Base-by-base conservation (phyloP, 2,113 vertebrate species). In the Pithys albifrons region DNA sequence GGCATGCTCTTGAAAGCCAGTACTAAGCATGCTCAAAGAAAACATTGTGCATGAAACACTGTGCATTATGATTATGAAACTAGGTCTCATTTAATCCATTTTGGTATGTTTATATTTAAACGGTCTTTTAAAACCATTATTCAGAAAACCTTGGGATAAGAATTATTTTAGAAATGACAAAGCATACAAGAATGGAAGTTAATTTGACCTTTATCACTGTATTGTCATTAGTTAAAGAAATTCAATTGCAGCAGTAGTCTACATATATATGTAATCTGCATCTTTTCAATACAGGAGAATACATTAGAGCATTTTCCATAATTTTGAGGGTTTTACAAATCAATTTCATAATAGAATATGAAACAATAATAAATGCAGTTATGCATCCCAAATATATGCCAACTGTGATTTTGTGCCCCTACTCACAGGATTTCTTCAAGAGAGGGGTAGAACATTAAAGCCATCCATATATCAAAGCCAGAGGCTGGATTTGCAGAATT, bases 11-110 rank as follows among this genome's bases (percentile, higher is more conserved):
- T 91, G 55, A 96, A 95, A 90, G 71, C 87, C 1, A 2, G n/a
- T 79, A 41, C 76, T 89, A 95, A 95, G 75, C 73, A 89, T 12
- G n/a, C n/a, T 73, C 52, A 78, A 52, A 82, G 72, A 89, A 81
- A 91, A 80, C 35, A 88, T n/a, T 91, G 88, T 77, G 70, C 81
- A 64, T 48, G 87, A 85, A 96, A 92, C 52, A 58, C 35, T 67
- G 14, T 96, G 79, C 93, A 96, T 98, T 98, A 97, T 82, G 87
- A 94, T 97, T 96, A 97, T 92, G 79, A 97, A 97, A 94, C 87
- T 93, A 59, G 66, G 69, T 92, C 92, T 97, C 77, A 85, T 94
- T 92, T 97, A 97, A 97, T 96, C 96, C 95, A 82, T 96, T 94
- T 95, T 78, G 57, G 15, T 94, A 59, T 84, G 61, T 85, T 97